Evolutionary conservation across 1,140 invertebrate species (phyloP).

Genomic region (Hestina assimilis): DNA sequence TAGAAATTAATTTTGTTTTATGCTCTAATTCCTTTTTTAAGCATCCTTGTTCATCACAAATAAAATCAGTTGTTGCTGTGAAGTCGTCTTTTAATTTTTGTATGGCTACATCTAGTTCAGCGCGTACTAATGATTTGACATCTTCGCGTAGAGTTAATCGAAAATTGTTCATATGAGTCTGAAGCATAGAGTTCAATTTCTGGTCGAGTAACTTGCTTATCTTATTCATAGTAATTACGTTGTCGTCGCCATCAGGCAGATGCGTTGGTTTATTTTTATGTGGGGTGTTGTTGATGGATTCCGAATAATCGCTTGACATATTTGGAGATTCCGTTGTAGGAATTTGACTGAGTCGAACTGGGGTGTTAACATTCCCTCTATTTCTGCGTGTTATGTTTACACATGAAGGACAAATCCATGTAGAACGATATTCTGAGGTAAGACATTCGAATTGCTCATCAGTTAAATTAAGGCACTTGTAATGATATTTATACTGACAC

Average conservation of each 20-base stretch:
- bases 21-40: too few species aligned
- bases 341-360: background rate
- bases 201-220: background rate
- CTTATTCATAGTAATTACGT: background rate
- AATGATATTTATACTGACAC: background rate
- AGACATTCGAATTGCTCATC: background rate
- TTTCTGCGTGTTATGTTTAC: background rate
- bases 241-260: background rate
- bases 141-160: too few species aligned
- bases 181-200: slow-evolving; percentile 1
- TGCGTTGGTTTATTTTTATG: background rate
- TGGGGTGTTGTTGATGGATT: background rate
- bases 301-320: background rate
- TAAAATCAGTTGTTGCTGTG: too few species aligned
- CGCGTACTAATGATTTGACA: too few species aligned
- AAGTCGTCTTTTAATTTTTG: too few species aligned
- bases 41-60: too few species aligned
- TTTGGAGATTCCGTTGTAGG: background rate
- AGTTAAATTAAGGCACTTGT: background rate
- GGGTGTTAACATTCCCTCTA: background rate
- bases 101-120: too few species aligned
- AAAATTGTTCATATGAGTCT: too few species aligned
- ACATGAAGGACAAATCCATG: background rate
- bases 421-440: background rate
- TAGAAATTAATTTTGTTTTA: too few species aligned